Base-by-base conservation (phyloP, 2,113 vertebrate genomes). In the Mastomys natalensis region DNA sequence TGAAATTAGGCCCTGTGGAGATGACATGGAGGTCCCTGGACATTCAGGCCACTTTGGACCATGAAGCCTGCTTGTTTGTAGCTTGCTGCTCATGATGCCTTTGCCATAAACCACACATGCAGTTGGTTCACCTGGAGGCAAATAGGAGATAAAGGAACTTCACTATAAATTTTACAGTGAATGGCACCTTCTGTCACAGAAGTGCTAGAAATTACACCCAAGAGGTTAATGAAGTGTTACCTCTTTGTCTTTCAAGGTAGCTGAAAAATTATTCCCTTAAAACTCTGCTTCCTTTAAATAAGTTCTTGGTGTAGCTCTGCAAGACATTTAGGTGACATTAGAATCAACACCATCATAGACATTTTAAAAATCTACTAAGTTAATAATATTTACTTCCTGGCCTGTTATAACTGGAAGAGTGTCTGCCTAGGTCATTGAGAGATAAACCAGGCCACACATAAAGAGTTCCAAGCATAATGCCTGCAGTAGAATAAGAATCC, bases 361-460 rank as follows among this genome's bases (percentile, higher is more conserved):
- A n/a, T 90, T 90, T 95, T 24, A 60, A 70, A 80, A 87, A 78
- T 80, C 76, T 92, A 26, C 51, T 90, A 73, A 92, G 81, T 82
- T 89, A 89, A 95, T 74, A 95, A 77, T 60, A 15, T 90, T 96
- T 91, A 70, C 78, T 96, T 95, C 87, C 45, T 89, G 72, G 17
- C 60, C 2, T 87, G 55, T 94, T 5, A 5, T 43, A 74, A 51
- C 3, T 68, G 51, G 51, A 90, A 81, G 60, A 94, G 66, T 48
- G 40, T 45, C 51, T 94, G 19, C 48, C 31, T 93, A 3, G 68
- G 62, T 77, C 7, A 0, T n/a, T 64, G 43, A 51, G 62, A 74
- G 37, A 48, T 55, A 62, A 21, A 55, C 60, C 10, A 88, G 72
- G 17, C 74, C 48, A 85, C 22, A 34, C 34, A 31, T 9, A 51